Evolutionary conservation across 2,797 vertebrate species (phyloP), one percentile per base, ranked within the genome.

Genomic region (Eupleurogrammus muticus): DNA sequence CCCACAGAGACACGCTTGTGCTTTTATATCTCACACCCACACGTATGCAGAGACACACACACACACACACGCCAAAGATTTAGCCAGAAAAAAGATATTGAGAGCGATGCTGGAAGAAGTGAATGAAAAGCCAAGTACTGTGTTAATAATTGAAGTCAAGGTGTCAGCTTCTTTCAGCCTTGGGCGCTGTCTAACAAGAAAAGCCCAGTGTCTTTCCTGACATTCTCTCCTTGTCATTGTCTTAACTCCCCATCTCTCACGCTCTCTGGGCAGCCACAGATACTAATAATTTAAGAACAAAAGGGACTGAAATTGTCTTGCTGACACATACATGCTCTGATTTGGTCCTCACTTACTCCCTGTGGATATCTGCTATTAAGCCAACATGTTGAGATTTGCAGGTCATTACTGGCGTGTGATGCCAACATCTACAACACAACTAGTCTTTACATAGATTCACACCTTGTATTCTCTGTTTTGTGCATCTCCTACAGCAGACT

Each of bases 91-190:
- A 19, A 44, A 42, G 42, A 36, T 8, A 36, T 9, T 9, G 35
- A 49, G 49, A 19, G 50, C 28, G 34, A 49, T 5, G 2, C 21
- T 64, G 65, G 70, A 44, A 46, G 49, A 40, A 70, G 1, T 68
- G 77, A 82, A 84, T 69, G 57, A 70, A 83, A 83, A 89, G 84
- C 55, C 58, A 83, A 84, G 80, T 70, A 67, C 21, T 12, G 3
- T 35, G 58, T 90, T 83, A 90, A 89, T 89, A 89, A 89, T 86
- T 82, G 50, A 87, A 83, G 73, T 57, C 50, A 57, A 81, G 84
- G 85, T 87, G 88, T 87, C 81, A 40, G 73, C 81, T 74, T 50
- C 70, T 63, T 75, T 90, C 53, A 82, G 81, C 83, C 74, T 59
- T 46, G 80, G 86, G 85, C 35, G 0, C 73, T 61, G 68, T 81